Evolutionary conservation across 2,113 vertebrate genomes (phyloP), one percentile per base, ranked within the genome.

Genomic region (Triplophysa siluroides): DNA sequence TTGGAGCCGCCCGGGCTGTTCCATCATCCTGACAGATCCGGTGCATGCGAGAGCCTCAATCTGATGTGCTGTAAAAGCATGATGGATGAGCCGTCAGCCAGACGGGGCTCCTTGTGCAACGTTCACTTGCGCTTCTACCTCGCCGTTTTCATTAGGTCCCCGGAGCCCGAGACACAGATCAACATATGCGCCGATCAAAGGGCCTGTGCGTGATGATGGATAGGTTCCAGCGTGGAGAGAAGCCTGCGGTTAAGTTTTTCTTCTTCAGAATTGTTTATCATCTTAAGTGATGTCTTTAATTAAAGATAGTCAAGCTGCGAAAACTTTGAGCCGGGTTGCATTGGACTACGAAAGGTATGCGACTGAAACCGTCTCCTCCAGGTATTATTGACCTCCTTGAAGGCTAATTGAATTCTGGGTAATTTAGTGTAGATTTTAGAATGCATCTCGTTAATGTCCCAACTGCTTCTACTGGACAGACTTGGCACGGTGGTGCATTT

Each of bases 1-100:
- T 74, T 78, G 63, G 62, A 71, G 81, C 23, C 26, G 54, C 19
- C 21, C 26, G 21, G 62, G 77, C 77, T 64, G 64, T 75, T 89
- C 84, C 84, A 89, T 89, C 85, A 89, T 88, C 16, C 82, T 86
- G 86, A 86, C 86, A 85, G 83, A 85, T 86, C 76, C 81, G 83
- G 83, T 76, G 79, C 83, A 68, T 75, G 45, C 38, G 81, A 21
- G 85, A 50, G 80, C 8, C 70, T 54, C 65, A 61, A 72, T 74
- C 74, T 88, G 88, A 87, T 86, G 83, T 78, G 47, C 79, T 85
- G 83, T 86, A 82, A 83, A 85, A 87, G 79, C 78, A 75, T 88
- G 88, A 89, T 85, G 83, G 76, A 88, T 89, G 83, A 69, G 73
- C 75, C 84, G 76, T 83, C 66, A 76, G 78, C 23, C 9, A 5